Percentiles rank a stretch among this genome's conserved stretches.
Conservation (phyloP, 2,113 vertebrate species). For the Myodes glareolus region DNA sequence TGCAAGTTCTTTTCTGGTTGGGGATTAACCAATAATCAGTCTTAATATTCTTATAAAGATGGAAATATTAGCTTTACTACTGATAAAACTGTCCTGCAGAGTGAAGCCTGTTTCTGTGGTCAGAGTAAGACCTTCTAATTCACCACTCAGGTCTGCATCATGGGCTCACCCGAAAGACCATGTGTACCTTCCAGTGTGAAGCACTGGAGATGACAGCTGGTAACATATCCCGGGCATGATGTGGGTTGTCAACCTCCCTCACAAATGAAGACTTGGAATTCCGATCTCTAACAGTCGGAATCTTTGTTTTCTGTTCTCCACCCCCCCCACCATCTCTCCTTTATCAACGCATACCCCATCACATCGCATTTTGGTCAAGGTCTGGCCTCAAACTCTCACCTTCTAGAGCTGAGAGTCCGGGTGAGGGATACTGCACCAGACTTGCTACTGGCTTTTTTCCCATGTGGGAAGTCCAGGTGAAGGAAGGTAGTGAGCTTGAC, state of each 20-base stretch:
- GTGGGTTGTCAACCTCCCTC: not conserved
- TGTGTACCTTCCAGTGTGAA: fast-evolving
- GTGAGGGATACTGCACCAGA: not conserved
- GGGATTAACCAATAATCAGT: not conserved
- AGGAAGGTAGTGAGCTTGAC: not conserved
- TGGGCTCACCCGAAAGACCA: not conserved
- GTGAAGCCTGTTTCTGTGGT: not conserved
- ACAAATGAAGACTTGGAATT: not conserved
- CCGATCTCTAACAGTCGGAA: not conserved
- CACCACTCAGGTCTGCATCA: not conserved
- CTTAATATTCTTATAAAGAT: not conserved
- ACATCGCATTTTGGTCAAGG: not conserved
- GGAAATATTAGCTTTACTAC: not conserved
- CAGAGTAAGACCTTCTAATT: not conserved
- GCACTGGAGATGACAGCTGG: not conserved
- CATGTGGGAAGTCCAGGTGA: not conserved
- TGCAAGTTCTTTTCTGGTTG: not conserved
- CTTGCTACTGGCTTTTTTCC: not conserved
- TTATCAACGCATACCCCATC: not conserved
- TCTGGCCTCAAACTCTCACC: not conserved
- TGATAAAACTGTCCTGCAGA: not conserved
- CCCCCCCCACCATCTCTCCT: too few relatives aligned
- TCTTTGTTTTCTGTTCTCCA: not conserved
- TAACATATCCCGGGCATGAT: not conserved
- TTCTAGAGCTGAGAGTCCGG: not conserved